Evolutionary conservation across 2,797 vertebrate genomes (phyloP), one percentile per base, ranked within the genome.

Genomic region (Etheostoma nigrum): DNA sequence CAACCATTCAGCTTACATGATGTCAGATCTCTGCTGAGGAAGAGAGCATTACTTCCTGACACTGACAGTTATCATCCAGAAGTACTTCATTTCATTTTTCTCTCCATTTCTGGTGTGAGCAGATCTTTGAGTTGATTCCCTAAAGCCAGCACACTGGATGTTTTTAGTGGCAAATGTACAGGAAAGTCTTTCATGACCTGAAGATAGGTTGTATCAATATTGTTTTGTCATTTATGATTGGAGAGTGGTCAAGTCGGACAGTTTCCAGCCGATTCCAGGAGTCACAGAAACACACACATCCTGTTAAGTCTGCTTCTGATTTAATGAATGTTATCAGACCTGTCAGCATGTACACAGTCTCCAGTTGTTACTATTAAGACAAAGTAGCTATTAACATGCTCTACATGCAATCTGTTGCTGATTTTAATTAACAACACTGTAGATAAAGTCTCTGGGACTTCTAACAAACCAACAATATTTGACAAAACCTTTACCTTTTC

Each of bases 141-240:
- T 1, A 12, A 9, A 60, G 23, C 19, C 12, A 4, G 36, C 47
- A 66, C 8, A 61, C 47, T 19, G 6, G 4, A 1, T 52, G 67
- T 71, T 82, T 74, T 36, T 25, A n/a, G 51, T 21, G 18, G 45
- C 47, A 51, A 27, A 55, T 15, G 8, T 14, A 18, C 16, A 76
- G 25, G 1, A 2, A 65, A 57, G 36, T 16, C 7, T 19, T 44
- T n/a, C 9, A 21, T 45, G 21, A 63, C 42, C 30, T 53, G 45
- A 62, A 19, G 6, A 36, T 8, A 19, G 18, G 19, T 33, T 57
- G 51, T 4, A 36, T 70, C 33, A 59, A 53, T 47, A 57, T 61
- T 42, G 2, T 64, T 54, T 60, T 47, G 33, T 62, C 36, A 42
- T 10, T 55, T 60, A 61, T 78, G 69, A 55, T 71, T 57, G 51